Percentiles rank a stretch among this genome's conserved stretches.
These are phyloP conservation scores for Raillietiella orientalis DNA, from an alignment of 2,888 invertebrate genomes.

Conservation along the genomic window DNA sequence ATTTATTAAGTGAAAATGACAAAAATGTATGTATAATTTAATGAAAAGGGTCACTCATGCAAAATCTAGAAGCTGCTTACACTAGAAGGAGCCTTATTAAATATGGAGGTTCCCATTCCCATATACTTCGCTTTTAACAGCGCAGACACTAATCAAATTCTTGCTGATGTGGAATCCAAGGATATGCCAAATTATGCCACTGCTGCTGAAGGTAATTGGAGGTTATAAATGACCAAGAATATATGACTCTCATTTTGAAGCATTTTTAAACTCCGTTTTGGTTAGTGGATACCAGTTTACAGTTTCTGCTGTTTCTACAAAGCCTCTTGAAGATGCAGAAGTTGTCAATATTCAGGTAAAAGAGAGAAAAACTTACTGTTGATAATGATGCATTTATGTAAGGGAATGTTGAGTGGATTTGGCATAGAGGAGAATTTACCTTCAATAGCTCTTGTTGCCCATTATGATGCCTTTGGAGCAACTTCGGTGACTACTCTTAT, in stretches of 20 bases:
- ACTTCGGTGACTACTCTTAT: constrained; percentile 38
- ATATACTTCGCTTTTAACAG: constrained; percentile 58
- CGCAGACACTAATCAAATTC: constrained; percentile 32
- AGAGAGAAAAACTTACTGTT: neutral
- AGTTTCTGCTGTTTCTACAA: constrained; percentile 34
- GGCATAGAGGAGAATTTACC: constrained; percentile 36
- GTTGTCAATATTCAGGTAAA: constrained; percentile 35
- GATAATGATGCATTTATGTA: constrained; percentile 10
- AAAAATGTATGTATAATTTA: no score
- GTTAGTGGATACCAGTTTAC: constrained; percentile 85
- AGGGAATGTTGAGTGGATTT: constrained; percentile 43
- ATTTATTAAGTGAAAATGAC: no score
- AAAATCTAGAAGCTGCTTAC: constrained; percentile 25
- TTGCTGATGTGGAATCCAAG: constrained; percentile 34
- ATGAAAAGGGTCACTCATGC: constrained; percentile 19
- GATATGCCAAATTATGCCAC: constrained; percentile 31
- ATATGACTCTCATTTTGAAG: no score
- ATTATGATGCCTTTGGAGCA: constrained; percentile 66
- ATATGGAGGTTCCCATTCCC: constrained; percentile 44
- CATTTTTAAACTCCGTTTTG: constrained; percentile 51
- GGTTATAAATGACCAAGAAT: no score
- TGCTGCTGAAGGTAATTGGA: constrained; percentile 26
- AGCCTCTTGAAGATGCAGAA: constrained; percentile 38
- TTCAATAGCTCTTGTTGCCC: constrained; percentile 62
- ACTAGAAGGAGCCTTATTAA: constrained; percentile 47